A percentile compares a stretch with the other conserved stretches of the same genome.
These are phyloP conservation scores for Austrofundulus limnaeus DNA, from an alignment of 2,113 vertebrate species.

Conservation along the genomic window DNA sequence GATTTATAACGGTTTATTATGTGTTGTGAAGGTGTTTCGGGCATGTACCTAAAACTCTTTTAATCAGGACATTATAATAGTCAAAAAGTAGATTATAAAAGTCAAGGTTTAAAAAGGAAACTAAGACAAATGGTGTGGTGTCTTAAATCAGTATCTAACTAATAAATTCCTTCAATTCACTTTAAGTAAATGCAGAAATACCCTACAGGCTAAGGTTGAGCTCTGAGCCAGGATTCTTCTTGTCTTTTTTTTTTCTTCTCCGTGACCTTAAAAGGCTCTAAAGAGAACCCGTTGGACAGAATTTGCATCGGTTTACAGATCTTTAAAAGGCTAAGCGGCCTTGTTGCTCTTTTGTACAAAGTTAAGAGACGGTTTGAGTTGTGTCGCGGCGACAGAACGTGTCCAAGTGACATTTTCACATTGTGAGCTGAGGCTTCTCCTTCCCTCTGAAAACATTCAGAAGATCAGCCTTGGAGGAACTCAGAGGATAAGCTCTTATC, in stretches of 20 bases:
- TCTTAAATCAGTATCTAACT: too few relatives aligned
- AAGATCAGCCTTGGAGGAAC: constrained; percentile 31
- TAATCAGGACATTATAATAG: too few relatives aligned
- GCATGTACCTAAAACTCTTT: too few relatives aligned
- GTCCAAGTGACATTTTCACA: constrained; percentile 53
- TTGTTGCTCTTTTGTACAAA: constrained; percentile 28
- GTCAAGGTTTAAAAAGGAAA: too few relatives aligned
- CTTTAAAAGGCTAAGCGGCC: constrained; percentile 39
- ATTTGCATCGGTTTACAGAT: constrained; percentile 46
- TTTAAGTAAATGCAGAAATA: not conserved
- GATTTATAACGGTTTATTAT: too few relatives aligned
- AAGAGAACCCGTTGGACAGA: constrained; percentile 36
- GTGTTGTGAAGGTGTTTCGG: too few relatives aligned
- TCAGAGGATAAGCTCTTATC: constrained; percentile 57
- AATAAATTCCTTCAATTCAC: too few relatives aligned
- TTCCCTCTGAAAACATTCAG: constrained; percentile 49
- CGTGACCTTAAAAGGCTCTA: constrained; percentile 37
- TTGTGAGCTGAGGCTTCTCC: constrained; percentile 33
- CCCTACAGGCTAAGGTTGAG: constrained; percentile 19
- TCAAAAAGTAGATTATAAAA: too few relatives aligned
- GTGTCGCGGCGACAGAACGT: constrained; percentile 30
- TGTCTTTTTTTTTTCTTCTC: constrained; percentile 8
- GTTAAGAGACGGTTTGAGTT: constrained; percentile 9
- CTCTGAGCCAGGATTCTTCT: constrained; percentile 20
- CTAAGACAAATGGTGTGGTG: too few relatives aligned